These are phyloP conservation scores for Eurosta solidaginis DNA, from an alignment of 1,140 invertebrate genomes.

Conservation along the genomic window DNA sequence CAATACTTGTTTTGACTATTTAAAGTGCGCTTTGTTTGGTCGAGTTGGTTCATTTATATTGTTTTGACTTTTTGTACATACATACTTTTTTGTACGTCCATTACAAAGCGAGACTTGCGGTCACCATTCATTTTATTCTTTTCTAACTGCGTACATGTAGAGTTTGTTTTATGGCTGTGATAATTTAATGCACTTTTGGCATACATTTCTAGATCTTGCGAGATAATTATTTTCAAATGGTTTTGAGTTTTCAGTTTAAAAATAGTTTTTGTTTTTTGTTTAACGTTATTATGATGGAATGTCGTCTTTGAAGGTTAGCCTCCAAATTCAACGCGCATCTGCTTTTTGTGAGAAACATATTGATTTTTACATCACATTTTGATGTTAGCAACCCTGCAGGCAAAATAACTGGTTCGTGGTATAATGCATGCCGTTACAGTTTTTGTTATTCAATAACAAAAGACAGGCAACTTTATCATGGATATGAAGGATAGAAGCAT, in stretches of 20 bases:
- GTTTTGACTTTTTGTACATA: background rate
- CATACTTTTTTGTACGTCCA: background rate
- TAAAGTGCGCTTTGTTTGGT: no score
- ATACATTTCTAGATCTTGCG: background rate
- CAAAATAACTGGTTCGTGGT: no score
- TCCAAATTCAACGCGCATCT: background rate
- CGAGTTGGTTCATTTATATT: background rate
- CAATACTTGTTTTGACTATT: background rate
- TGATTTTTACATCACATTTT: background rate
- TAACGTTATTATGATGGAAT: background rate
- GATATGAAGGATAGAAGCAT: no score
- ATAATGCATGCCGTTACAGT: no score
- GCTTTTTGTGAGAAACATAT: no score
- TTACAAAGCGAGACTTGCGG: background rate
- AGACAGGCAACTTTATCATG: no score
- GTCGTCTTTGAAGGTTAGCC: background rate
- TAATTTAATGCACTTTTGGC: background rate
- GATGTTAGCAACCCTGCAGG: background rate
- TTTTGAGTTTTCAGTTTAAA: background rate
- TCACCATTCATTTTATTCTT: background rate
- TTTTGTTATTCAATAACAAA: no score
- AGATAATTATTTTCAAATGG: background rate
- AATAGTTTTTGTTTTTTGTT: background rate
- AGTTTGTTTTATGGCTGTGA: background rate
- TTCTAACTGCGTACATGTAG: no score